These are phyloP conservation scores for Andrena bucephala DNA, from an alignment of 2,888 invertebrate species.

Conservation along the genomic window DNA sequence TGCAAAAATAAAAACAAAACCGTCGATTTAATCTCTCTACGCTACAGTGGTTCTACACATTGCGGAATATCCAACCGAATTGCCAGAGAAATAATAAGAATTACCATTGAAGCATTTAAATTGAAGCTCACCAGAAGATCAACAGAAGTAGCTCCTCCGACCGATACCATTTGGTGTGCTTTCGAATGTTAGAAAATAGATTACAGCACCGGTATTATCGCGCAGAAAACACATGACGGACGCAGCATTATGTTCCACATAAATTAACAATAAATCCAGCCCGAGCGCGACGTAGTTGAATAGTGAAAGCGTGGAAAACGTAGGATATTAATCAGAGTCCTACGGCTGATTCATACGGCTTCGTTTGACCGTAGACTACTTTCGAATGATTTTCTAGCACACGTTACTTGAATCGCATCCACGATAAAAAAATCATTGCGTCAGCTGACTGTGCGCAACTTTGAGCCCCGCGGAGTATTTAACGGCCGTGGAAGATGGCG, in stretches of 20 bases:
- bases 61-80: neutral
- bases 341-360: neutral
- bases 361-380: neutral
- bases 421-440: neutral
- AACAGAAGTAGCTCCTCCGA: conserved; percentile 7
- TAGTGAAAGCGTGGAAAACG: conserved; percentile 27
- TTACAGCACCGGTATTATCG: conserved; percentile 9
- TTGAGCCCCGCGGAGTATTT: neutral
- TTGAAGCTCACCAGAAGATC: neutral
- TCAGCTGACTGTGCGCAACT: neutral
- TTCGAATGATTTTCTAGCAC: neutral
- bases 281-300: neutral
- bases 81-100: conserved; percentile 5
- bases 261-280: neutral
- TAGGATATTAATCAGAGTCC: neutral
- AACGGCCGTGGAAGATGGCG: conserved; percentile 49
- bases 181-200: conserved; percentile 38
- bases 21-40: neutral
- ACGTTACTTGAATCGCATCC: neutral
- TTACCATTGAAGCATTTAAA: neutral
- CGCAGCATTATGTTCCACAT: neutral
- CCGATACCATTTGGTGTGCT: conserved; percentile 28
- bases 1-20: neutral
- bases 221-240: neutral
- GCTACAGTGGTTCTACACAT: neutral